These are phyloP conservation scores for Dufourea novaeangliae DNA, from an alignment of 1,140 invertebrate species.

Conservation along the genomic window DNA sequence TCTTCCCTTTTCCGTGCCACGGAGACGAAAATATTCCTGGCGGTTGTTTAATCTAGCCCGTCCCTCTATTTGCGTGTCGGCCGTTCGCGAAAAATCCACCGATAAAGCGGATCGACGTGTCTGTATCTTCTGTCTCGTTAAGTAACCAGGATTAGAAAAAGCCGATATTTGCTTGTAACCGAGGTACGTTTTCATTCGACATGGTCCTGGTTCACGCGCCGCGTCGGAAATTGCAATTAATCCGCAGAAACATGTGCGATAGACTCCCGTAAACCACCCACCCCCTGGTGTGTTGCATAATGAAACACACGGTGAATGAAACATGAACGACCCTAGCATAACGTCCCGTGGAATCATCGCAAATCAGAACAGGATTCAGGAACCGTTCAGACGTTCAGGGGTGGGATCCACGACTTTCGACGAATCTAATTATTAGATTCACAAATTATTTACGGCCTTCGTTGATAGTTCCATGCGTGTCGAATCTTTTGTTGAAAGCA, in stretches of 20 bases:
- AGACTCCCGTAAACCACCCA: slow-evolving; percentile 1
- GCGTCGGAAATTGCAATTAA: slow-evolving; percentile 45
- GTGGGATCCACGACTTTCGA: no score
- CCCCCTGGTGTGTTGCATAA: no score
- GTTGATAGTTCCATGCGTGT: no score
- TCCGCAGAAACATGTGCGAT: slow-evolving; percentile 15
- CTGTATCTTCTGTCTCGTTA: background rate
- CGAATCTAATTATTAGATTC: no score
- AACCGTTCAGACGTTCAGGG: no score
- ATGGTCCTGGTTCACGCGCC: slow-evolving; percentile 14
- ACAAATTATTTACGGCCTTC: no score
- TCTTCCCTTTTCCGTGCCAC: background rate
- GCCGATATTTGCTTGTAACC: background rate
- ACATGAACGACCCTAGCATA: slow-evolving; percentile 32
- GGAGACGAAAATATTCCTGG: background rate
- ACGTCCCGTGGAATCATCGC: background rate
- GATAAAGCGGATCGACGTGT: slow-evolving; percentile 19
- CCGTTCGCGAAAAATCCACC: background rate
- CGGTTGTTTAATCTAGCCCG: background rate
- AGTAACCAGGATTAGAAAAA: slow-evolving; percentile 9
- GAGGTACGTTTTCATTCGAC: slow-evolving; percentile 27
- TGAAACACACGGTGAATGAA: slow-evolving; percentile 41
- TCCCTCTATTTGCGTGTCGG: background rate
- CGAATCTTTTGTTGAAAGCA: no score
- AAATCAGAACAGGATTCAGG: no score